Percentiles rank a stretch among this genome's conserved stretches.
Conservation (phyloP, 1,140 invertebrate genomes). For the Platyscapa corneri region DNA sequence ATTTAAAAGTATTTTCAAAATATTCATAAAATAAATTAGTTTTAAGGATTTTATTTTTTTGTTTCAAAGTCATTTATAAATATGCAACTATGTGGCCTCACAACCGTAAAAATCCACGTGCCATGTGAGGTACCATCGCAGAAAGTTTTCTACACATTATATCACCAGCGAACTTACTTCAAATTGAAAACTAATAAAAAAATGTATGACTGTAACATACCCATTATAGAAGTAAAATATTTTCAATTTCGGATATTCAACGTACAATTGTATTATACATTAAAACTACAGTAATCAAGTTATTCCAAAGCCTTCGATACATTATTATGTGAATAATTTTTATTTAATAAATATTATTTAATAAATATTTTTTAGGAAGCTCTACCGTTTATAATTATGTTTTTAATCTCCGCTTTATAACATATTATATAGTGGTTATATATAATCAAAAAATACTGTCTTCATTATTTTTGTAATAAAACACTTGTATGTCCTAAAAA, state of each 20-base stretch:
- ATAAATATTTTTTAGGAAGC: slow-evolving; percentile 19
- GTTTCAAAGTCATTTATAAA: slow-evolving; percentile 1
- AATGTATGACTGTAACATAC: slow-evolving; percentile 59
- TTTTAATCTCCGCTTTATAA: background rate
- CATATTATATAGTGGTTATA: background rate
- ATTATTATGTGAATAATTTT: slow-evolving; percentile 22
- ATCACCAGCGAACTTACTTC: slow-evolving; percentile 57
- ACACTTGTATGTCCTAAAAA: background rate
- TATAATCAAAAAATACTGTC: background rate
- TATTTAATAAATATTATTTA: no score
- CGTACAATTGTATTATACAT: slow-evolving; percentile 60
- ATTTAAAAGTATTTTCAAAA: no score
- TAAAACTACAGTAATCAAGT: slow-evolving; percentile 61
- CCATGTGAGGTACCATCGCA: slow-evolving; percentile 58
- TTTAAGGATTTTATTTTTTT: no score
- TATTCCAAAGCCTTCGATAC: slow-evolving; percentile 53
- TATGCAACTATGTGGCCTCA: slow-evolving; percentile 63
- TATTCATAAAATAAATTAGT: no score
- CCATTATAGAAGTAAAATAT: slow-evolving; percentile 56
- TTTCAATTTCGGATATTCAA: slow-evolving; percentile 64
- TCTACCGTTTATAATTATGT: background rate
- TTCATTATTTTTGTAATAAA: background rate
- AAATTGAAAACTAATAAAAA: slow-evolving; percentile 61
- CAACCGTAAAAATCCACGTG: slow-evolving; percentile 64
- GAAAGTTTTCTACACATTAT: slow-evolving; percentile 53